Conservation (phyloP, 2,113 vertebrate species). For the Sphyrna mokarran region DNA sequence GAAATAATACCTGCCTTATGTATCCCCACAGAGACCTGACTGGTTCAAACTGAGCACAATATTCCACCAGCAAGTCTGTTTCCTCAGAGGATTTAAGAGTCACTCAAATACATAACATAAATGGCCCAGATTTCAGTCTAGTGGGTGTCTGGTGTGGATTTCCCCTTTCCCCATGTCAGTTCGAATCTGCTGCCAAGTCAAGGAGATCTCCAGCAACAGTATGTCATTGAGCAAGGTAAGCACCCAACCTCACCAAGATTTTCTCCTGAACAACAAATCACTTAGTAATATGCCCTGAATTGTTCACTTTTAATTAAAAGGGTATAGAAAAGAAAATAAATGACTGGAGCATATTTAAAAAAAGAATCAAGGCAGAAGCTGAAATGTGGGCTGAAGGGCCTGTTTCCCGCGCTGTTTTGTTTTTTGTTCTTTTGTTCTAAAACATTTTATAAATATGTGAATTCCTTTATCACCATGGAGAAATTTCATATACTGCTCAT, state of each 20-base stretch:
- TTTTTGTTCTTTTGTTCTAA: no score
- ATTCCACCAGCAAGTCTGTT: neutral
- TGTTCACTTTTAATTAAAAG: neutral
- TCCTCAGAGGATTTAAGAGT: neutral
- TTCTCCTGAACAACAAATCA: neutral
- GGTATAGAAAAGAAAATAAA: neutral
- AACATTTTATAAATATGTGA: neutral
- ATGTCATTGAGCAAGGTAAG: neutral
- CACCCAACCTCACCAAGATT: neutral
- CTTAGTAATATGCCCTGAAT: neutral
- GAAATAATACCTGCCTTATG: neutral
- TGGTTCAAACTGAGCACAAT: neutral
- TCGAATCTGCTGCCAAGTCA: neutral
- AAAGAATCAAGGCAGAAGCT: neutral
- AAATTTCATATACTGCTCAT: neutral
- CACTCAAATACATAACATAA: neutral
- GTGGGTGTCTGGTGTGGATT: neutral
- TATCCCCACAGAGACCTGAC: neutral
- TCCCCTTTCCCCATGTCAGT: neutral
- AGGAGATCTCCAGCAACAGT: neutral
- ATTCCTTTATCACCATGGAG: neutral
- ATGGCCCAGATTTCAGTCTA: neutral
- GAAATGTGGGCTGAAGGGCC: no score
- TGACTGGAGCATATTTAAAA: no score
- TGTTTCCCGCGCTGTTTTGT: no score